These are phyloP conservation scores for Sandelia bainsii DNA, from an alignment of 2,797 vertebrate species.

Conservation along the genomic window DNA sequence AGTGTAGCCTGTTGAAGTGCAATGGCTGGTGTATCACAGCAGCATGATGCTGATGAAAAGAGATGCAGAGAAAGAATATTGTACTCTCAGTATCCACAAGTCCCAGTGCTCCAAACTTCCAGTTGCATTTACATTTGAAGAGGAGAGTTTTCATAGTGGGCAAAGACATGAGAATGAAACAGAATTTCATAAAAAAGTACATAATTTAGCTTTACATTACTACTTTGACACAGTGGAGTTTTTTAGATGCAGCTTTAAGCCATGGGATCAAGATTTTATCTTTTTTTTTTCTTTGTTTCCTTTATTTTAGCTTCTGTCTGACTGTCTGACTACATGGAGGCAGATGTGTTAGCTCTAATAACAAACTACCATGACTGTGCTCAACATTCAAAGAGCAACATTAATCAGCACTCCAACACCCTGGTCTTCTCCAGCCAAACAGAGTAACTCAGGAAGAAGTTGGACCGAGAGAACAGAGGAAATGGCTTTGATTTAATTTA, in stretches of 20 bases:
- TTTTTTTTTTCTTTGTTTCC: slow-evolving; percentile 45
- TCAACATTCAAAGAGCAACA: slow-evolving; percentile 69
- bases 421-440: slow-evolving; percentile 65
- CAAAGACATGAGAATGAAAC: slow-evolving; percentile 54
- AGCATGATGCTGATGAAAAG: slow-evolving; percentile 58
- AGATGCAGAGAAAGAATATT: slow-evolving; percentile 41
- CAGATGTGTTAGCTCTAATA: slow-evolving; percentile 58
- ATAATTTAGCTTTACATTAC: slow-evolving; percentile 51
- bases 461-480: slow-evolving; percentile 73
- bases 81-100: slow-evolving; percentile 37
- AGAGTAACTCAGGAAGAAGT: slow-evolving; percentile 74
- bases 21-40: slow-evolving; percentile 53
- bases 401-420: slow-evolving; percentile 78
- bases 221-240: slow-evolving; percentile 34
- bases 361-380: slow-evolving; percentile 63
- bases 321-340: slow-evolving; percentile 36
- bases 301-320: slow-evolving; percentile 27
- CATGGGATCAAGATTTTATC: slow-evolving; percentile 47
- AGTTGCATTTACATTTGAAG: slow-evolving; percentile 52
- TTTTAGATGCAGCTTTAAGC: slow-evolving; percentile 52
- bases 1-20: slow-evolving; percentile 48
- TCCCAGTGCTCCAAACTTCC: slow-evolving; percentile 38
- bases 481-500: slow-evolving; percentile 81
- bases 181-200: slow-evolving; percentile 48
- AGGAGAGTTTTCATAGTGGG: slow-evolving; percentile 34